Evolutionary conservation across 30 jellyfish, hydroid and myxozoan genomes (phyloP).

Genomic region (Pseudorhiza aurosa): DNA sequence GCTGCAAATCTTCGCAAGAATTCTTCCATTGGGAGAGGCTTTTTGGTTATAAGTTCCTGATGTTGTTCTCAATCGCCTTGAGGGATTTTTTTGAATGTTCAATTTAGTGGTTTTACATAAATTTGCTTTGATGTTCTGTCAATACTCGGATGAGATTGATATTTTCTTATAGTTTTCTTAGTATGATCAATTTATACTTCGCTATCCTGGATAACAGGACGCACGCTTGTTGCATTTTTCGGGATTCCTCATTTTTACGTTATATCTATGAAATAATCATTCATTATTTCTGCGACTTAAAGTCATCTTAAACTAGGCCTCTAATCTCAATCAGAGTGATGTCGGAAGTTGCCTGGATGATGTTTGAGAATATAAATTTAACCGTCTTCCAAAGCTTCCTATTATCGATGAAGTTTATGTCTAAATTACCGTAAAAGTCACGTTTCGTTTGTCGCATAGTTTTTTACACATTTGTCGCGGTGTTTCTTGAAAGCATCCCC

Average conservation of each 20-base stretch:
- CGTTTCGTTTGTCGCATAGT: neutral
- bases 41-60: too few species aligned
- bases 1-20: too few species aligned
- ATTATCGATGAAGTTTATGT: neutral
- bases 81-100: too few species aligned
- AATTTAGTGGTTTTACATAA: too few species aligned
- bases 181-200: neutral
- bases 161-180: neutral
- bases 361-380: conserved; percentile 15
- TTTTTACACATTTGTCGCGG: neutral
- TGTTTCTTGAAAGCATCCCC: neutral
- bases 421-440: neutral
- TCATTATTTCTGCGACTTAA: conserved; percentile 14
- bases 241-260: conserved; percentile 6
- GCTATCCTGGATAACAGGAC: neutral
- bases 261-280: conserved; percentile 8
- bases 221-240: neutral
- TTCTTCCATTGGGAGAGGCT: too few species aligned
- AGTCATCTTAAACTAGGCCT: neutral
- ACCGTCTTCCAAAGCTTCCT: conserved; percentile 22
- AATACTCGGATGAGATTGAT: conserved; percentile 7
- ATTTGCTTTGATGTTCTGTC: neutral
- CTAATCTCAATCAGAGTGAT: conserved; percentile 20
- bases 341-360: conserved; percentile 19
- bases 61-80: too few species aligned